Conservation (phyloP, 2,113 vertebrate species). For the Balaeniceps rex region DNA sequence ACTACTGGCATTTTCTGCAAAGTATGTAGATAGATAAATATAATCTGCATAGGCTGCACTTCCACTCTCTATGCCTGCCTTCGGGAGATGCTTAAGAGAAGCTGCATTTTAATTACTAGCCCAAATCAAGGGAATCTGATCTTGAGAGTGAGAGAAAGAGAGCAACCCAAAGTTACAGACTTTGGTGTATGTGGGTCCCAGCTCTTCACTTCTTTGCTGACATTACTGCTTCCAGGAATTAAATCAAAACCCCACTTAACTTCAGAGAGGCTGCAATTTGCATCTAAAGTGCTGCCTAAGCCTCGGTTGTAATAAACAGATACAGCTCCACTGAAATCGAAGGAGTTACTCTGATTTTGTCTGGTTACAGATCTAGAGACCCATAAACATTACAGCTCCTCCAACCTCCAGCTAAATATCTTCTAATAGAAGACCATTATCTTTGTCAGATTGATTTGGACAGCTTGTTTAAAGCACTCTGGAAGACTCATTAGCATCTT, state of each 20-base stretch:
- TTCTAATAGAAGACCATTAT: conserved; percentile 5
- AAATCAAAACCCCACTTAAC: conserved; percentile 29
- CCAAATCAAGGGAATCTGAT: neutral
- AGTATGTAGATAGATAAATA: neutral
- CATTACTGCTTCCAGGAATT: neutral
- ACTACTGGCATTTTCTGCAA: neutral
- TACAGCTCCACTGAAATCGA: neutral
- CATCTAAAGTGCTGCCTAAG: neutral
- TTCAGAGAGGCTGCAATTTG: conserved; percentile 17
- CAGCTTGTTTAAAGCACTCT: conserved; percentile 22
- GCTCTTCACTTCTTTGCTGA: neutral
- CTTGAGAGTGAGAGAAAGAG: neutral
- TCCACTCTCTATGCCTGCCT: conserved; percentile 2
- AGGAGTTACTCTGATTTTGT: neutral
- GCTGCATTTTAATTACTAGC: conserved; percentile 2
- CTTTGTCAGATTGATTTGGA: conserved; percentile 15
- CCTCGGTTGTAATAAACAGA: conserved; percentile 11
- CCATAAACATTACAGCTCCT: conserved; percentile 1
- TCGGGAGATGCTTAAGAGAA: conserved; percentile 2
- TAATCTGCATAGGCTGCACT: neutral
- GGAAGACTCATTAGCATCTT: neutral
- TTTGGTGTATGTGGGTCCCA: neutral
- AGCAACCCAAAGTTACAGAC: neutral
- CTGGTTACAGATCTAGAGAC: neutral
- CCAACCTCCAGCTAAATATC: conserved; percentile 4